A percentile compares a stretch with the other conserved stretches of the same genome.
Conservation (phyloP, 2,888 invertebrate genomes). For the Yponomeuta cagnagella region DNA sequence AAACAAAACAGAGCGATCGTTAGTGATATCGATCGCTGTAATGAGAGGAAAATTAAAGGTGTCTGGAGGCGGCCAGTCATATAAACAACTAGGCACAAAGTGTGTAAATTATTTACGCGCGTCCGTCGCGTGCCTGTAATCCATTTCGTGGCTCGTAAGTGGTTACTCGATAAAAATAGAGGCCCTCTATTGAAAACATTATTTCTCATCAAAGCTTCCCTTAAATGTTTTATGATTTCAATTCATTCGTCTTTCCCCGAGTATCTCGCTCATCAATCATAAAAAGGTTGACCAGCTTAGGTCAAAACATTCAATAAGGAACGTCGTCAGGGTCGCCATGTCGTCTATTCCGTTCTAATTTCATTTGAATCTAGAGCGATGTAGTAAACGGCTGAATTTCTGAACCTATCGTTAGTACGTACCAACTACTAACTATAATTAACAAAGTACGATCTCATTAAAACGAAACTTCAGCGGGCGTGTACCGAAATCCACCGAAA, state of each 20-base stretch:
- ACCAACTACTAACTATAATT: background rate
- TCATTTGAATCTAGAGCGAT: background rate
- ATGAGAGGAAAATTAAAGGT: conserved; percentile 27
- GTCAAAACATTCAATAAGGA: conserved; percentile 1
- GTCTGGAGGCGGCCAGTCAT: background rate
- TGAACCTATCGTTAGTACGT: background rate
- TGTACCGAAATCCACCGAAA: background rate
- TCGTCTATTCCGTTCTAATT: background rate
- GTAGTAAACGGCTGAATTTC: background rate
- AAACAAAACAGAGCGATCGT: conserved; percentile 47
- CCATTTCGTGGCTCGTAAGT: background rate
- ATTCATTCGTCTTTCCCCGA: background rate
- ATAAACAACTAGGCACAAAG: background rate
- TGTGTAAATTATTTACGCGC: background rate
- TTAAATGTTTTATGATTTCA: background rate
- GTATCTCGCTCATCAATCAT: conserved; percentile 1
- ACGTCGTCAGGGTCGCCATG: background rate
- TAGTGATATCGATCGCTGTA: conserved; percentile 16
- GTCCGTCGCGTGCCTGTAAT: background rate
- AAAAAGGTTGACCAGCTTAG: background rate
- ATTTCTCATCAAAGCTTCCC: background rate
- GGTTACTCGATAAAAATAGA: background rate
- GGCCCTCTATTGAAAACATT: background rate
- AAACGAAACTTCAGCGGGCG: background rate
- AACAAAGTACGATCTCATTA: background rate